phyloP scores from a whole-genome alignment of 1,140 invertebrate genomes.

The Parasteatoda tepidariorum region DNA sequence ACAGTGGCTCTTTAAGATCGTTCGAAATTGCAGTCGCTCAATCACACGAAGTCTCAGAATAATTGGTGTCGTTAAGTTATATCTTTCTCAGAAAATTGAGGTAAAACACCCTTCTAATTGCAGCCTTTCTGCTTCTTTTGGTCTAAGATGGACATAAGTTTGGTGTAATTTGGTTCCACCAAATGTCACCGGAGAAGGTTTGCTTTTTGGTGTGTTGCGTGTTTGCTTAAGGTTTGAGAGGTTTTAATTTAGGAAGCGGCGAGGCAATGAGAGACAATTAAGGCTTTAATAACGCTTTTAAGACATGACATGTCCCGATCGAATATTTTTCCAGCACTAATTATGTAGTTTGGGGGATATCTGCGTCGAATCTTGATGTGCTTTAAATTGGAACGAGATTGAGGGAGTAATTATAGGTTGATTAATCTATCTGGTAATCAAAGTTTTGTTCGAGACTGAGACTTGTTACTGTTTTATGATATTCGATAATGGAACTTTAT shows the following conservation, averaged over 20 bases:
- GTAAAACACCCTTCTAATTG: conserved; percentile 41
- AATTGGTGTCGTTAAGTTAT: background rate
- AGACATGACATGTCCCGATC: background rate
- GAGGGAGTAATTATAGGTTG: background rate
- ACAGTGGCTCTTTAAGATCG: background rate
- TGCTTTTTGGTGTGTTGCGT: background rate
- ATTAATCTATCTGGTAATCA: background rate
- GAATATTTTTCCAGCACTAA: background rate
- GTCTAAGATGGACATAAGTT: background rate
- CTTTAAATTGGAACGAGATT: no score
- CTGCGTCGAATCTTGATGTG: background rate
- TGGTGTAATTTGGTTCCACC: background rate
- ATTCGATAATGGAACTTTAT: no score
- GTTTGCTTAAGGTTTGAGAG: background rate
- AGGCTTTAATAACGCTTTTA: background rate
- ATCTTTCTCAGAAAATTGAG: conserved; percentile 8
- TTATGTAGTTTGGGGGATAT: background rate
- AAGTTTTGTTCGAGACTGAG: no score
- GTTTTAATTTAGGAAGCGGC: background rate
- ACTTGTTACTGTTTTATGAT: no score
- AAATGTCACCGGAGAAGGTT: conserved; percentile 23
- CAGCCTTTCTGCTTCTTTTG: conserved; percentile 9
- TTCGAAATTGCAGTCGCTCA: conserved; percentile 17
- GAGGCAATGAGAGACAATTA: background rate
- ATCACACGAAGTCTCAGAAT: background rate